Evolutionary conservation across 2,888 invertebrate species (phyloP).

Genomic region (Tenthredo scrophulariae): DNA sequence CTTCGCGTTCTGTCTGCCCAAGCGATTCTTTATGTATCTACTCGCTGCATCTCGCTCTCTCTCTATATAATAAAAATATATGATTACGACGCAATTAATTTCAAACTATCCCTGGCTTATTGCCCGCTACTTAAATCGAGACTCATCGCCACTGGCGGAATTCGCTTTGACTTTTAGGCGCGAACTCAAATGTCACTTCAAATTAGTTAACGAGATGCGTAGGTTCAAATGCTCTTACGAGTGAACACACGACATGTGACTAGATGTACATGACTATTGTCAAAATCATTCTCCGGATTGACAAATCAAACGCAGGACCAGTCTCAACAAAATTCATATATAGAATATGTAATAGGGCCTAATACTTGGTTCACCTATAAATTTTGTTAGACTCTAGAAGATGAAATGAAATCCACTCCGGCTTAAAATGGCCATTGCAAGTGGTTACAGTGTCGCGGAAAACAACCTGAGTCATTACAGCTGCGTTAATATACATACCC

Average conservation of each 20-base stretch:
- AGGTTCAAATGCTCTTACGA: background rate
- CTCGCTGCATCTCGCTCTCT: too few species aligned
- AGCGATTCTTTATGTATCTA: background rate
- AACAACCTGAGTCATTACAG: background rate
- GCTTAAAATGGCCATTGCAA: background rate
- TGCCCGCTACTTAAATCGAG: background rate
- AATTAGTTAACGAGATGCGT: conserved; percentile 1
- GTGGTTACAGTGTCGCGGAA: background rate
- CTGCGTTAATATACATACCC: conserved; percentile 13
- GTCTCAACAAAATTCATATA: background rate
- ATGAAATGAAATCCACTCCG: background rate
- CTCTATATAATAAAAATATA: too few species aligned
- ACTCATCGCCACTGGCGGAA: background rate
- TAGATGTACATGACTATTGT: background rate
- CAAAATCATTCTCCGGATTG: background rate
- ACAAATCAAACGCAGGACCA: background rate
- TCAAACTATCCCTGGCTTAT: background rate
- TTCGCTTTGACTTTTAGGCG: background rate
- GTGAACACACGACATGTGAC: background rate
- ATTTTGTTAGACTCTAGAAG: background rate
- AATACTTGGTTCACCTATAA: background rate
- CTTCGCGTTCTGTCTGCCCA: background rate
- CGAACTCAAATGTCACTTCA: background rate
- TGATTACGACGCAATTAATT: conserved; percentile 1
- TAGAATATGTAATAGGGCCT: background rate